phyloP scores from a whole-genome alignment of 1,140 invertebrate species.

The Belonocnema kinseyi region DNA sequence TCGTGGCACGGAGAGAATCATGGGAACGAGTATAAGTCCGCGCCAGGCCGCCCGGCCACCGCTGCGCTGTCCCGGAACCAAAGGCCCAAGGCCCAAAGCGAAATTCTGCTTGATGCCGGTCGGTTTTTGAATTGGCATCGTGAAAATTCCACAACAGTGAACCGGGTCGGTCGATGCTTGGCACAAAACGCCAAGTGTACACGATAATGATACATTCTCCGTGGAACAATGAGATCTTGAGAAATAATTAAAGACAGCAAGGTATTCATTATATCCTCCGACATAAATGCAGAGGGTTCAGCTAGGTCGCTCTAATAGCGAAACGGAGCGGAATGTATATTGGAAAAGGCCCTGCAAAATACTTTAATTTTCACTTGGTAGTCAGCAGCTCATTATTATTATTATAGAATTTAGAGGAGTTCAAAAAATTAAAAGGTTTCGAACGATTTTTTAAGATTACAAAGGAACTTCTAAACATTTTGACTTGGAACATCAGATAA shows the following conservation, averaged over 20 bases:
- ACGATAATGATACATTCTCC: constrained; percentile 28
- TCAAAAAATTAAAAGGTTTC: too few species aligned
- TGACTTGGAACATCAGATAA: too few species aligned
- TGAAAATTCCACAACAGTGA: constrained; percentile 17
- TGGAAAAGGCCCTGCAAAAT: background rate
- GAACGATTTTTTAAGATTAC: too few species aligned
- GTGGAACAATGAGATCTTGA: constrained; percentile 33
- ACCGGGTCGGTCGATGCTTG: background rate
- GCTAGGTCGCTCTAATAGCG: background rate
- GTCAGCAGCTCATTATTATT: background rate
- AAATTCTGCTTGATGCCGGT: constrained; percentile 43
- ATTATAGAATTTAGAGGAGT: too few species aligned
- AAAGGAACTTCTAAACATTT: too few species aligned
- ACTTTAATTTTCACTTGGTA: background rate
- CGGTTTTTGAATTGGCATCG: constrained; percentile 33
- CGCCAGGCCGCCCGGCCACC: background rate
- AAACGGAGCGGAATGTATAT: background rate
- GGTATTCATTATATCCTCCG: constrained; percentile 11
- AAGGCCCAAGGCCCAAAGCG: constrained; percentile 42
- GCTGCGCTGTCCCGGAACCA: constrained; percentile 59
- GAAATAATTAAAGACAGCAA: constrained; percentile 31
- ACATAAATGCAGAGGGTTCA: constrained; percentile 6
- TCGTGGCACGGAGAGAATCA: constrained; percentile 51
- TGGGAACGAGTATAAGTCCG: constrained; percentile 59
- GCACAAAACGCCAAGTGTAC: constrained; percentile 34